Evolutionary conservation across 2,888 invertebrate species (phyloP).

Genomic region (Diplazon laetatorius): DNA sequence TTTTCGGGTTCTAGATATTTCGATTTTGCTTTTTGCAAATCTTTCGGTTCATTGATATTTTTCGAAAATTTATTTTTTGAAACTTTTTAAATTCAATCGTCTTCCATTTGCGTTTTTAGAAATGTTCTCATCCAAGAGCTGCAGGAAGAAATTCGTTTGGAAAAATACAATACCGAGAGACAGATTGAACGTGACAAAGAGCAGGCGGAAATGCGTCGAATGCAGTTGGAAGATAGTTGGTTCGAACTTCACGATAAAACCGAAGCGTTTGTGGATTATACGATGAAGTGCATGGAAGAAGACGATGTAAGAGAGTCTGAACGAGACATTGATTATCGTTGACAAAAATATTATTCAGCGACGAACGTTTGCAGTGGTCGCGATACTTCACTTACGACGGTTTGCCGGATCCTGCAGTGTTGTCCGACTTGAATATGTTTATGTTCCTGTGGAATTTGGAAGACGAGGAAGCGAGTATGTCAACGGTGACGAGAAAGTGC

Average conservation of each 20-base stretch:
- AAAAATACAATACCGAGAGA: conserved; percentile 69
- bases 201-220: conserved; percentile 70
- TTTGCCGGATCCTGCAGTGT: conserved; percentile 85
- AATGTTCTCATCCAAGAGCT: conserved; percentile 74
- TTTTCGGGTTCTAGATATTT: too few species aligned
- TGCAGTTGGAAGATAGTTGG: conserved; percentile 74
- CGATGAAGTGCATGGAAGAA: conserved; percentile 65
- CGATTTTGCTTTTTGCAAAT: too few species aligned
- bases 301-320: conserved; percentile 73
- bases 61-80: too few species aligned
- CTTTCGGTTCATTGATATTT: too few species aligned
- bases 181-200: conserved; percentile 69
- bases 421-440: conserved; percentile 85
- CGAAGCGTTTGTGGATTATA: conserved; percentile 70
- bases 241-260: conserved; percentile 66
- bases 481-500: conserved; percentile 83
- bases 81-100: too few species aligned
- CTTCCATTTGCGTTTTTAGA: conserved; percentile 60
- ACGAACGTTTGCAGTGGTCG: conserved; percentile 83
- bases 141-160: conserved; percentile 75
- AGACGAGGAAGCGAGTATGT: conserved; percentile 81
- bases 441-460: conserved; percentile 84
- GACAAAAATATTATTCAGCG: conserved; percentile 12
- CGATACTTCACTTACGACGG: conserved; percentile 86
- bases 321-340: neutral